These are phyloP conservation scores for Lophura nycthemera DNA, from an alignment of 2,113 vertebrate genomes.

Conservation along the genomic window DNA sequence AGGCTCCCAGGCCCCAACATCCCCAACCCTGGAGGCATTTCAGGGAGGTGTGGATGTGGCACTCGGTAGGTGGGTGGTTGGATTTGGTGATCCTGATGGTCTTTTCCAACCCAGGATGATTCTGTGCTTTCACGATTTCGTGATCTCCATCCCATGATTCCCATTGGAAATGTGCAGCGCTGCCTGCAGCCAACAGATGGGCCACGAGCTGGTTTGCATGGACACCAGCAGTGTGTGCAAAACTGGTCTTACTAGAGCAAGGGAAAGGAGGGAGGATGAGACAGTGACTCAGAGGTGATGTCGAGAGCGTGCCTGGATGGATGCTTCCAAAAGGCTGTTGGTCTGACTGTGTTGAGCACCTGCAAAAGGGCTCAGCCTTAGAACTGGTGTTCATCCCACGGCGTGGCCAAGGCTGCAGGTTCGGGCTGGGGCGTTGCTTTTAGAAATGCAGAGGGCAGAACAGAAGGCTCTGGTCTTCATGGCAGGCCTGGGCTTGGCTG, in stretches of 20 bases:
- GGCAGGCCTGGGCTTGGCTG: background rate
- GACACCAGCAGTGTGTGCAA: background rate
- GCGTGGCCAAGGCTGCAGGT: background rate
- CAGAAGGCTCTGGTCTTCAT: background rate
- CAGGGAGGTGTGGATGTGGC: background rate
- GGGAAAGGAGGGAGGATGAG: background rate
- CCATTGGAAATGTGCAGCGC: background rate
- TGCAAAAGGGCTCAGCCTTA: background rate
- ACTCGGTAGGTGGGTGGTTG: background rate
- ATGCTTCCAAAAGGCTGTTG: background rate
- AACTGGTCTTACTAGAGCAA: background rate
- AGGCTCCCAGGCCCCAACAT: background rate
- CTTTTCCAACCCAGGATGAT: background rate
- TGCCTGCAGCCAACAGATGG: background rate
- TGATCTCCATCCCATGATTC: background rate
- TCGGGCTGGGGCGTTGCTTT: background rate
- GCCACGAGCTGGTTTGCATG: rapidly evolving
- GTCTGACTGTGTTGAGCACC: background rate
- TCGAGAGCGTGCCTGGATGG: rapidly evolving
- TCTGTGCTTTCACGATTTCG: background rate
- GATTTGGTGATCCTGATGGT: background rate
- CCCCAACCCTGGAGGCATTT: background rate
- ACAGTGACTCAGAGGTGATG: background rate
- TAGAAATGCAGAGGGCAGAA: background rate
- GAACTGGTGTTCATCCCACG: background rate